These are phyloP conservation scores for Papilio machaon DNA, from an alignment of 1,140 invertebrate species.

Conservation along the genomic window DNA sequence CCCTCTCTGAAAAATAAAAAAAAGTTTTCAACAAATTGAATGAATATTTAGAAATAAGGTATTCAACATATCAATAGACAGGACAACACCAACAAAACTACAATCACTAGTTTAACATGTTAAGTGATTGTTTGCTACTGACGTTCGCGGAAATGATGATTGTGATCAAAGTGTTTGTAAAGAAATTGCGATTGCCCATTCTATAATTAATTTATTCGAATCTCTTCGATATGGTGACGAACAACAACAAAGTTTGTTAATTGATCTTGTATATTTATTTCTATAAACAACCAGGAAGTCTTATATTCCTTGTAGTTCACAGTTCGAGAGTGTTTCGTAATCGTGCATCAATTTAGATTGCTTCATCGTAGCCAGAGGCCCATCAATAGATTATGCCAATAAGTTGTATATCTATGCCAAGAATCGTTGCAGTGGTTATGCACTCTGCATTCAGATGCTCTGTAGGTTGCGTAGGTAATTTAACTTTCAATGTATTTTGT, in stretches of 20 bases:
- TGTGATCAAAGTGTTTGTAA: too few species aligned
- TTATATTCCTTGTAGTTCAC: not conserved
- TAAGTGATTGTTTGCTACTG: too few species aligned
- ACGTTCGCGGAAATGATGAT: too few species aligned
- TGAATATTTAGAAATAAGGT: not conserved
- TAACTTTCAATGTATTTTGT: not conserved
- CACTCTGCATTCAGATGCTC: conserved; percentile 13
- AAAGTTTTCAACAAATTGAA: not conserved
- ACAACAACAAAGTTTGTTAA: not conserved
- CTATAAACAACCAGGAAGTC: not conserved
- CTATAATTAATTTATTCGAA: not conserved
- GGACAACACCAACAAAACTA: too few species aligned
- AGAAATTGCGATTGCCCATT: not conserved
- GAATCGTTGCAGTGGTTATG: conserved; percentile 28
- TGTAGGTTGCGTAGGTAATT: not conserved
- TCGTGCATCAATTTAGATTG: conserved; percentile 9
- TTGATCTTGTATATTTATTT: not conserved
- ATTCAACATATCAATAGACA: too few species aligned
- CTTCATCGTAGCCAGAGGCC: not conserved
- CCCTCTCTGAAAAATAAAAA: not conserved
- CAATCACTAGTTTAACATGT: too few species aligned
- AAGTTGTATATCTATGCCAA: conserved; percentile 29
- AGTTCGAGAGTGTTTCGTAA: not conserved
- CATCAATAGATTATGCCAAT: conserved; percentile 27
- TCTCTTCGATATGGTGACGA: not conserved